phyloP scores from a whole-genome alignment of 2,888 invertebrate species.

The Omphaloscelis lunosa region DNA sequence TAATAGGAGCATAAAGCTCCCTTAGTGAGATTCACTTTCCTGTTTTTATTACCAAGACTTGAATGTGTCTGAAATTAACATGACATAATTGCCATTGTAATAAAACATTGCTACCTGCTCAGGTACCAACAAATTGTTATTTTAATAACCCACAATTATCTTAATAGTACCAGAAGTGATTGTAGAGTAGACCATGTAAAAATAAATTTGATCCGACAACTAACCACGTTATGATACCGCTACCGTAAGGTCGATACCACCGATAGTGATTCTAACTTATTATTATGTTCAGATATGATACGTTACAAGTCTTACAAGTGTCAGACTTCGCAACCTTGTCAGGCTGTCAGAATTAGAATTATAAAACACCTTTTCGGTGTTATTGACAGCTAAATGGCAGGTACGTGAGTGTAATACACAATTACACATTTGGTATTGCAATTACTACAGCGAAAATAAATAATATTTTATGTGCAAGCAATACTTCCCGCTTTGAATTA shows the following conservation, averaged over 20 bases:
- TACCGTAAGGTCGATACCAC: constrained; percentile 57
- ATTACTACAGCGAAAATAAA: constrained; percentile 16
- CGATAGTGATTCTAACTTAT: constrained; percentile 53
- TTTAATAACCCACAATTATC: constrained; percentile 59
- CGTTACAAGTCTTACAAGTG: constrained; percentile 27
- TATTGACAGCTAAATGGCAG: constrained; percentile 68
- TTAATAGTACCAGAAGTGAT: constrained; percentile 60
- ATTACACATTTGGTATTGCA: constrained; percentile 19
- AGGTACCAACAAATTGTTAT: constrained; percentile 41
- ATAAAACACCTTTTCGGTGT: constrained; percentile 66
- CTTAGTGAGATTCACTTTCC: background rate
- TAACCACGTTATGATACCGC: constrained; percentile 48
- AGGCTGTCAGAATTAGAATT: constrained; percentile 64
- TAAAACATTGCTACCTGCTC: constrained; percentile 29
- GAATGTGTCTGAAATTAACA: constrained; percentile 12
- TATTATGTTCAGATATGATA: constrained; percentile 44
- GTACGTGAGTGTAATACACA: constrained; percentile 55
- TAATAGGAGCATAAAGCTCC: no score
- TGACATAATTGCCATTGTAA: constrained; percentile 10
- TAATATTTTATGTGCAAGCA: background rate
- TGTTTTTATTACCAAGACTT: background rate
- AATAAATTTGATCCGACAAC: constrained; percentile 58
- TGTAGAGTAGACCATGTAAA: constrained; percentile 56
- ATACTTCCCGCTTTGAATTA: background rate
- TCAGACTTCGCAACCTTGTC: constrained; percentile 54